These are phyloP conservation scores for Tenthredo notha DNA, from an alignment of 2,888 invertebrate genomes.

Conservation along the genomic window DNA sequence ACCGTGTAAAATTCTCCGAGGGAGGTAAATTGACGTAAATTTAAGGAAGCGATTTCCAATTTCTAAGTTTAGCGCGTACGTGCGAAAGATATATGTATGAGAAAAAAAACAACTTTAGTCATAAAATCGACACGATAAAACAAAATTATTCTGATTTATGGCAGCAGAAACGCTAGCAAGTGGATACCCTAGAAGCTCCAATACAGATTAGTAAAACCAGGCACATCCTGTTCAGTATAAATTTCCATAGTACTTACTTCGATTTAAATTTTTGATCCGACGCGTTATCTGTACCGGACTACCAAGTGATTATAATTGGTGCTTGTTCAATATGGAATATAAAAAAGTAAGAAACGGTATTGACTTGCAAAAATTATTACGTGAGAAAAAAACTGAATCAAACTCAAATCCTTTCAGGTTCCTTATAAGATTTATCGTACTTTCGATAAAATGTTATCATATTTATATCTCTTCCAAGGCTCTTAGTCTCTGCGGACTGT, in stretches of 20 bases:
- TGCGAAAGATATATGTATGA: neutral
- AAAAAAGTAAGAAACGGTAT: neutral
- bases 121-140: neutral
- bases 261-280: constrained; percentile 16
- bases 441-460: neutral
- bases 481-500: neutral
- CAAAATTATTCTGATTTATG: constrained; percentile 10
- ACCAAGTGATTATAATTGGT: neutral
- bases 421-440: neutral
- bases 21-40: neutral
- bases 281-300: neutral
- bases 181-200: neutral
- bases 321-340: neutral
- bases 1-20: neutral
- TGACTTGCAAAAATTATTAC: neutral
- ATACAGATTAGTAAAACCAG: constrained; percentile 1
- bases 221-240: constrained; percentile 15
- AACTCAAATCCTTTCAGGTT: neutral
- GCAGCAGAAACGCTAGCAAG: neutral
- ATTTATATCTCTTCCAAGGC: neutral
- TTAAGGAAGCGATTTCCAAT: constrained; percentile 16
- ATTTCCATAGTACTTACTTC: constrained; percentile 1
- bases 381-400: neutral
- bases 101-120: neutral
- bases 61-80: neutral